These are phyloP conservation scores for Brachypalpus laphriformis DNA, from an alignment of 2,888 invertebrate genomes.

Conservation along the genomic window DNA sequence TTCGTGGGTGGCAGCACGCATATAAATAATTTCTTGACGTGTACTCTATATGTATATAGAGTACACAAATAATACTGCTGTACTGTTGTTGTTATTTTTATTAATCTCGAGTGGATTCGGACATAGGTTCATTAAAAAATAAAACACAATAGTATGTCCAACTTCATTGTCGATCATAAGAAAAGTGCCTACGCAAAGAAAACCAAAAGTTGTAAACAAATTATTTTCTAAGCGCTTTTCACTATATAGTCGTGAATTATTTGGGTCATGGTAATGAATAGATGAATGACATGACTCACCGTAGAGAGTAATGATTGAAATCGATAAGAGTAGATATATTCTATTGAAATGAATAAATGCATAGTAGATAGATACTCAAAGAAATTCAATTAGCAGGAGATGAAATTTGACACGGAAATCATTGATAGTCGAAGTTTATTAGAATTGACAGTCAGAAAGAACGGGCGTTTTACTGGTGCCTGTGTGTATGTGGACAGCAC, in stretches of 20 bases:
- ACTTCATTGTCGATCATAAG: neutral
- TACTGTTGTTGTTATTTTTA: neutral
- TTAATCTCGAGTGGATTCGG: neutral
- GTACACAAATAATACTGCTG: neutral
- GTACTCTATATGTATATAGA: neutral
- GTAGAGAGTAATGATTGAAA: neutral
- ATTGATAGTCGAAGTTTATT: neutral
- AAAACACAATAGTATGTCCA: neutral
- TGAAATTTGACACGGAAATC: neutral
- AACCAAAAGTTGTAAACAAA: slow-evolving; percentile 2
- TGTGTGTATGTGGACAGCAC: neutral
- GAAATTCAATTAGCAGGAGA: neutral
- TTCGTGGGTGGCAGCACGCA: slow-evolving; percentile 28
- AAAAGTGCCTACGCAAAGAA: slow-evolving; percentile 7
- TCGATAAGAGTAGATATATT: neutral
- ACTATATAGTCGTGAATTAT: neutral
- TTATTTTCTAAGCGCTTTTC: slow-evolving; percentile 23
- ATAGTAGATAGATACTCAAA: too few species aligned
- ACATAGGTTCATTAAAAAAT: neutral
- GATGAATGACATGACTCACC: neutral
- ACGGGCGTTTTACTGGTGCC: neutral
- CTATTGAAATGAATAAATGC: neutral
- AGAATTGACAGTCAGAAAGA: neutral
- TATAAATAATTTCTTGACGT: slow-evolving; percentile 14
- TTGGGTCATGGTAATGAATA: slow-evolving; percentile 31